Evolutionary conservation across 2,113 vertebrate genomes (phyloP).

Genomic region (Grammomys dolichurus): DNA sequence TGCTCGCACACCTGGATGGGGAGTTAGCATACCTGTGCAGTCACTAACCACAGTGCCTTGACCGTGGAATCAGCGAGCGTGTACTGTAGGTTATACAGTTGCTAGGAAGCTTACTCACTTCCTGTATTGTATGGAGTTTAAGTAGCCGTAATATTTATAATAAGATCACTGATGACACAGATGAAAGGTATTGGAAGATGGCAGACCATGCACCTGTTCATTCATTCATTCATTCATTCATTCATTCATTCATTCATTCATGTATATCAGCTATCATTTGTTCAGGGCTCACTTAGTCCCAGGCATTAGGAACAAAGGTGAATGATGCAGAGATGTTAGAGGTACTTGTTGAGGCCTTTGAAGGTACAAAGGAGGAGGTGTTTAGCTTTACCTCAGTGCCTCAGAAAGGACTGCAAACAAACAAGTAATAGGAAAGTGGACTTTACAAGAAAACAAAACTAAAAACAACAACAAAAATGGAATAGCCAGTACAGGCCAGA

Average conservation of each 20-base stretch:
- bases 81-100: background rate
- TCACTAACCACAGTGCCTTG: background rate
- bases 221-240: too few species aligned
- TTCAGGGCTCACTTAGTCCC: background rate
- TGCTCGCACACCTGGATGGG: background rate
- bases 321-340: background rate
- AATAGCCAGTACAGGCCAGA: background rate
- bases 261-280: background rate
- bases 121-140: background rate
- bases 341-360: background rate
- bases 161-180: background rate
- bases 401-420: background rate
- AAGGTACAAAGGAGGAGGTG: background rate
- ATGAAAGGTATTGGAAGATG: background rate
- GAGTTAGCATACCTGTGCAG: background rate
- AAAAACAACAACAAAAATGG: background rate
- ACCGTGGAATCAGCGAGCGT: background rate
- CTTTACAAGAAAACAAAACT: background rate
- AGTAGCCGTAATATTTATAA: conserved; percentile 3
- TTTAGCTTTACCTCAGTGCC: background rate
- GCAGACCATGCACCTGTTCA: background rate
- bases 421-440: background rate
- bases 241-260: background rate
- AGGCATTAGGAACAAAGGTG: background rate
- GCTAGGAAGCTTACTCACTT: background rate